Percentiles rank a stretch among this genome's conserved stretches.
These are phyloP conservation scores for Trichonephila clavipes DNA, from an alignment of 1,140 invertebrate genomes.

Conservation along the genomic window DNA sequence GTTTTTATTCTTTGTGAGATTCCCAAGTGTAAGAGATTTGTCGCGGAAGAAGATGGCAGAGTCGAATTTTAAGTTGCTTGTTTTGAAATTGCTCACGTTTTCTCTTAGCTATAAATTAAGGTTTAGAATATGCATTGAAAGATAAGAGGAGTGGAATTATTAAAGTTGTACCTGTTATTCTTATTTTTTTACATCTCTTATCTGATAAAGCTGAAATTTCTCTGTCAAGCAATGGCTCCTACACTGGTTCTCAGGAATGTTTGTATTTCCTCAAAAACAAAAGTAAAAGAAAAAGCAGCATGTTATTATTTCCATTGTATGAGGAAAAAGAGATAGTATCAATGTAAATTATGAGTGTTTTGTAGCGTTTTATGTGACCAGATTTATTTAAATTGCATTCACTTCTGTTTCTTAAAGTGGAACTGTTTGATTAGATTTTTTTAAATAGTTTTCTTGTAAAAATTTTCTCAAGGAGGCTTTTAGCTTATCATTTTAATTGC, in stretches of 20 bases:
- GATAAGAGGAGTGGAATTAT: conserved; percentile 22
- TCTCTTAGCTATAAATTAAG: conserved; percentile 31
- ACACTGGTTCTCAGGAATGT: conserved; percentile 30
- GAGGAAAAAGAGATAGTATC: neutral
- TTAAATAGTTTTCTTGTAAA: neutral
- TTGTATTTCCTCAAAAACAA: conserved; percentile 24
- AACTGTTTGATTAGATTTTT: neutral
- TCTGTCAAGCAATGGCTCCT: conserved; percentile 20
- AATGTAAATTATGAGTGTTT: conserved; percentile 16
- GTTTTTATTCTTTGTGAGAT: conserved; percentile 37
- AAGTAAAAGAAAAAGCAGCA: neutral
- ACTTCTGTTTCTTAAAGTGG: neutral
- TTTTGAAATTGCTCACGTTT: conserved; percentile 64
- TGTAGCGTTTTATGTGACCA: conserved; percentile 5
- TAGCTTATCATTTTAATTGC: neutral
- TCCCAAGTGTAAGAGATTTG: conserved; percentile 38
- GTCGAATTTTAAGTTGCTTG: conserved; percentile 54
- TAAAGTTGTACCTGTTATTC: conserved; percentile 22
- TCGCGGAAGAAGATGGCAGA: neutral
- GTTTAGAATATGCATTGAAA: conserved; percentile 46
- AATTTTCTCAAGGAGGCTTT: neutral
- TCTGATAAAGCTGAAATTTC: conserved; percentile 9
- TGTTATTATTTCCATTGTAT: neutral
- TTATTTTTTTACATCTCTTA: neutral
- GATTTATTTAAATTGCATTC: neutral